Evolutionary conservation across 2,888 invertebrate species (phyloP), one percentile per base, ranked within the genome.

Genomic region (Drosophila meridionalis): DNA sequence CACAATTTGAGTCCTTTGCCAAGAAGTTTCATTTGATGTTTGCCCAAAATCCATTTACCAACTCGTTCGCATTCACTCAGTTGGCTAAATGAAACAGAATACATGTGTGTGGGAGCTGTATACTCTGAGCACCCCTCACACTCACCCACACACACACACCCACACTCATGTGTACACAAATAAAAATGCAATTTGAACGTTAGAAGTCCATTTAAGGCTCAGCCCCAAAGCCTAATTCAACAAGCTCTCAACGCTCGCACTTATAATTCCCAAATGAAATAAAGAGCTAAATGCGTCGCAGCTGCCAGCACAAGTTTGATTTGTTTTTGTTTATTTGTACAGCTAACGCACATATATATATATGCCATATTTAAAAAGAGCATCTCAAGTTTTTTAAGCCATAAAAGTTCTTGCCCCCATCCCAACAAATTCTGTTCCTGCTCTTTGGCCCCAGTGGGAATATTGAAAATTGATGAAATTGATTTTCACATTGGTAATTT

Each of bases 401-500:
- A 38, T 32, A n/a, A 45, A 28, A 47, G n/a, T 65, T 67, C 26
- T 28, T 11, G n/a, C 9, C 8, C 14, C 30, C 6, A 3, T 5
- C 9, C 28, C 36, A 12, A 20, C 50, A 58, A 64, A 69, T 64
- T 53, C 42, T n/a, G 12, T 43, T 6, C 11, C 0, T 5, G 9
- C 8, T 28, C 7, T 43, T 60, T 20, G 9, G 9, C 30, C 47
- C 73, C 69, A 11, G n/a, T 20, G 76, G 79, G 72, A 68, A 34
- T 30, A 45, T 67, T 58, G 76, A 65, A 81, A 83, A 88, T 83
- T 88, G 87, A 82, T 86, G 71, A 86, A 85, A 85, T 85, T 88
- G 84, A 85, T 85, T 85, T 85, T 58, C 73, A 82, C 85, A 82
- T 76, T 87, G 82, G 82, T 82, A 86, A 83, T 83, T 83, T 86